Evolutionary conservation across 2,888 invertebrate genomes (phyloP).

Genomic region (Dromius quadrimaculatus): DNA sequence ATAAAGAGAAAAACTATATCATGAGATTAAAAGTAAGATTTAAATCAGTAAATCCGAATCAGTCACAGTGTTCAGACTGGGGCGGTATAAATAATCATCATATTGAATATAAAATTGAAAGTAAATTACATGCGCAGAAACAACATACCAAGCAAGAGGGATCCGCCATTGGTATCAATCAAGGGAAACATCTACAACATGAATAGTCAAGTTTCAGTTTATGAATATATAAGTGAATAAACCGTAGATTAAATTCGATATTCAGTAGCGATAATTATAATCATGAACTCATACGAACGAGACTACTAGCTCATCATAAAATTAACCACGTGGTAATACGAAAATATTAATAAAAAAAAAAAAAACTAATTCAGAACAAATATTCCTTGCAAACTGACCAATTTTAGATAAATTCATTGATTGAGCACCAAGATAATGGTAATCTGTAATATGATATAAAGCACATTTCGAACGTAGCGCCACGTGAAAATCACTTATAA

Average conservation of each 20-base stretch:
- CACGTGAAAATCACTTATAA: too few species aligned
- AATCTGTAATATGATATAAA: too few species aligned
- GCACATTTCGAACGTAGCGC: too few species aligned
- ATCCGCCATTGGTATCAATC: background rate
- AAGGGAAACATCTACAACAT: background rate
- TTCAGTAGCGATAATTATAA: slow-evolving; percentile 37
- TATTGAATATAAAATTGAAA: background rate
- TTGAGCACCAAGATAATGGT: too few species aligned
- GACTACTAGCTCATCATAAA: slow-evolving; percentile 40
- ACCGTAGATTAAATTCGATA: background rate
- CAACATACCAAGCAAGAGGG: background rate
- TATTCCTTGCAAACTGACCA: too few species aligned
- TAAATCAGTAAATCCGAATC: slow-evolving; percentile 16
- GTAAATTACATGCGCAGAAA: too few species aligned
- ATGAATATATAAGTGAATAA: background rate
- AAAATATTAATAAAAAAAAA: too few species aligned
- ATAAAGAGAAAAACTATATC: background rate
- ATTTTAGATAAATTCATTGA: too few species aligned
- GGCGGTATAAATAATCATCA: slow-evolving; percentile 7
- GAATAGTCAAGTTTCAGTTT: background rate
- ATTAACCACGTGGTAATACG: slow-evolving; percentile 29
- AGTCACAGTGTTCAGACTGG: slow-evolving; percentile 39
- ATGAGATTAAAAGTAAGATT: background rate
- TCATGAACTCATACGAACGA: slow-evolving; percentile 45
- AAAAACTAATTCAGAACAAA: too few species aligned